Conservation (phyloP, 1,140 invertebrate genomes). For the Apocrypta bakeri region DNA sequence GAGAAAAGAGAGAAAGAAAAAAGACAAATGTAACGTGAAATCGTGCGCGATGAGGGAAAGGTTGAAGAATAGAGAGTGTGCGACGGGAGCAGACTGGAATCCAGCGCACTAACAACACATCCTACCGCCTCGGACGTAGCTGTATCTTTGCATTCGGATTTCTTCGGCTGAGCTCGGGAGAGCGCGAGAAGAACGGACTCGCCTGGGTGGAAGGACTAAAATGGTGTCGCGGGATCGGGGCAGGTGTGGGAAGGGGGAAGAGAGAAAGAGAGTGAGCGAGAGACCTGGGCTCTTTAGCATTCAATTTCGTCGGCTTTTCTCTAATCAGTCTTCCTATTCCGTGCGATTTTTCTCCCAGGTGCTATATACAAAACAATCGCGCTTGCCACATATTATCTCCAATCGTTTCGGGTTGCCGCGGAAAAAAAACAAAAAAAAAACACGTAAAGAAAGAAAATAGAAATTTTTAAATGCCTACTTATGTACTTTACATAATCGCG, state of each 20-base stretch:
- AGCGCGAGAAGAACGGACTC: neutral
- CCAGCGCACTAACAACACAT: slow-evolving; percentile 8
- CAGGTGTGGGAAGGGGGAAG: too few relatives aligned
- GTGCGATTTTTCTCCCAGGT: neutral
- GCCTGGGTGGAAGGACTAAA: slow-evolving; percentile 33
- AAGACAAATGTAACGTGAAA: neutral
- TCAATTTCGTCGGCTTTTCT: neutral
- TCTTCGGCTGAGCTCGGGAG: slow-evolving; percentile 17
- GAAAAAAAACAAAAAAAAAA: neutral
- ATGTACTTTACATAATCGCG: too few relatives aligned
- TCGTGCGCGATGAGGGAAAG: neutral
- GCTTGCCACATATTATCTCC: too few relatives aligned
- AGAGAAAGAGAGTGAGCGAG: slow-evolving; percentile 1
- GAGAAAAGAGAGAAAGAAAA: neutral
- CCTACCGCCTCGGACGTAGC: neutral
- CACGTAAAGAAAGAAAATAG: neutral
- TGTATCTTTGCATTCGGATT: slow-evolving; percentile 15
- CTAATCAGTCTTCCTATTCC: neutral
- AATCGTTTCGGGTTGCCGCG: too few relatives aligned
- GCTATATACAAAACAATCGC: too few relatives aligned
- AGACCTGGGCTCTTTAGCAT: neutral
- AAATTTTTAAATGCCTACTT: too few relatives aligned
- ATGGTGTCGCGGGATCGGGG: slow-evolving; percentile 25
- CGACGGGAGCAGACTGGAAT: neutral
- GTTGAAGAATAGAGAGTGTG: neutral